Evolutionary conservation across 2,888 invertebrate genomes (phyloP).

Genomic region (Lamproptera curius): DNA sequence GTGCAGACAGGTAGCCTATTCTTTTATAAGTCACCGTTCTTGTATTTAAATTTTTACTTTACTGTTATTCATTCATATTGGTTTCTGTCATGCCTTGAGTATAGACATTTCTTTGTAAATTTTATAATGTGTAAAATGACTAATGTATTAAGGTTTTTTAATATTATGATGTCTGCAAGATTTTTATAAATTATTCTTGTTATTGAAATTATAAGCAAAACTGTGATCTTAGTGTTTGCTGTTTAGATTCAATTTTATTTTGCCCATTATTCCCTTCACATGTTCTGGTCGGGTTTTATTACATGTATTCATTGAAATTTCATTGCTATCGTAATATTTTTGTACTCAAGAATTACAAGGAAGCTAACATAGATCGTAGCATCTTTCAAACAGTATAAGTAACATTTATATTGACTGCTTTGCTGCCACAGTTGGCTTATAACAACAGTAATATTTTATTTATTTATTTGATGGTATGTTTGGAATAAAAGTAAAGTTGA

Average conservation of each 20-base stretch:
- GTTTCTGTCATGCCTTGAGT: not conserved
- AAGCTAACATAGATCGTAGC: too few relatives aligned
- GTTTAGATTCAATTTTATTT: not conserved
- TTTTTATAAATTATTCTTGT: not conserved
- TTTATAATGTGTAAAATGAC: slow-evolving; percentile 53
- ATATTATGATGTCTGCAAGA: too few relatives aligned
- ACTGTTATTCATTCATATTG: slow-evolving; percentile 37
- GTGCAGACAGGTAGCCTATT: slow-evolving; percentile 36
- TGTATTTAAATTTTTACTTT: slow-evolving; percentile 53
- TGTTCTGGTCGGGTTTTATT: too few relatives aligned
- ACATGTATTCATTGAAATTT: too few relatives aligned
- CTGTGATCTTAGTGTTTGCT: slow-evolving; percentile 6
- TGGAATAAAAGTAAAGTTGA: slow-evolving; percentile 16
- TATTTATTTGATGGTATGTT: not conserved
- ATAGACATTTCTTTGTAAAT: slow-evolving; percentile 35
- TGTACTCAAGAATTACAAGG: too few relatives aligned
- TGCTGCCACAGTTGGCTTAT: too few relatives aligned
- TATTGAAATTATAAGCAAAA: slow-evolving; percentile 3
- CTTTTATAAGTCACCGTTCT: slow-evolving; percentile 41
- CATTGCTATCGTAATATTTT: too few relatives aligned
- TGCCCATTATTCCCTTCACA: too few relatives aligned
- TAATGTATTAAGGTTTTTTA: slow-evolving; percentile 19
- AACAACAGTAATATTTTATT: too few relatives aligned
- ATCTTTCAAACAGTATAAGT: too few relatives aligned
- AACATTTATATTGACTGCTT: too few relatives aligned